A percentile compares a stretch with the other conserved stretches of the same genome.
Conservation (phyloP, 2,113 vertebrate genomes). For the Euleptes europaea region DNA sequence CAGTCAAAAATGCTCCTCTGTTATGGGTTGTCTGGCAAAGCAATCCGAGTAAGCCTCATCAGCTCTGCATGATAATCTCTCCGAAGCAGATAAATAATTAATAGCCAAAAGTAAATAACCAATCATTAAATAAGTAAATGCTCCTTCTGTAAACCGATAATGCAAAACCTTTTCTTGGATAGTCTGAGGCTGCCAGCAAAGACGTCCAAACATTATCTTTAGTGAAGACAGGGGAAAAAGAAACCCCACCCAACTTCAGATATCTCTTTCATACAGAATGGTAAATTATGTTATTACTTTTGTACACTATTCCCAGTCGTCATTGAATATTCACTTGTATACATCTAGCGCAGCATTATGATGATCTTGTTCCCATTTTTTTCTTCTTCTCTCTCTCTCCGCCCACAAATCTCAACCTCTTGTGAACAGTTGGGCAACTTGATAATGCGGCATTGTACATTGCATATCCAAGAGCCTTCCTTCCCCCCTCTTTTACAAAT, state of each 20-base stretch:
- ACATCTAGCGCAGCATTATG: conserved; percentile 61
- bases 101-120: conserved; percentile 62
- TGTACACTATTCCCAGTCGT: conserved; percentile 64
- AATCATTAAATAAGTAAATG: conserved; percentile 68
- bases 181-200: conserved; percentile 50
- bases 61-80: conserved; percentile 3
- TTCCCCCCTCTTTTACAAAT: conserved; percentile 61
- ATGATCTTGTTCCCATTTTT: conserved; percentile 63
- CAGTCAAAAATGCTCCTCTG: background rate
- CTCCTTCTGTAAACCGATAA: conserved; percentile 62
- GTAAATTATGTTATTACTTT: conserved; percentile 70
- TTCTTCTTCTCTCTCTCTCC: conserved; percentile 56
- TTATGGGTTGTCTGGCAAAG: conserved; percentile 41
- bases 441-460: conserved; percentile 66
- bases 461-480: conserved; percentile 63
- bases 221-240: conserved; percentile 43
- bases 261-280: conserved; percentile 68
- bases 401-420: conserved; percentile 47
- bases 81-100: conserved; percentile 66
- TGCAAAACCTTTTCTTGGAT: conserved; percentile 52
- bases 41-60: conserved; percentile 19
- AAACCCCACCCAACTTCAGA: conserved; percentile 31
- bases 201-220: conserved; percentile 56
- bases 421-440: conserved; percentile 59
- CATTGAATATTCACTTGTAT: conserved; percentile 72